Base-by-base conservation (phyloP, 2,888 invertebrate species). In the Graphium colonna region DNA sequence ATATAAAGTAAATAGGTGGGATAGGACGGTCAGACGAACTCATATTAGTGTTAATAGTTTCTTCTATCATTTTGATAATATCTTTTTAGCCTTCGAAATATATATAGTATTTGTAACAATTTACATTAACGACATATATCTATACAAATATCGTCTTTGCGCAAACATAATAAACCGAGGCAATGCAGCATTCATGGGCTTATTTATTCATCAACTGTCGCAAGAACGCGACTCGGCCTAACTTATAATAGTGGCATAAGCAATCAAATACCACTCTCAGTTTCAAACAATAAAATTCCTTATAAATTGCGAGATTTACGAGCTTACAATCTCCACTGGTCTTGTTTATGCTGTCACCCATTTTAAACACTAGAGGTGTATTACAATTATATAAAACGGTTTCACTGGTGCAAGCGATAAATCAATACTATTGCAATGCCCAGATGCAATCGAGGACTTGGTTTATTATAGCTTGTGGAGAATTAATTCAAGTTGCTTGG, bases 401-500 rank as follows among this genome's bases (percentile, higher is more conserved):
- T 48, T 44, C 33, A 40, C 48, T 43, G 43, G 33, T 41, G n/a
- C 36, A 10, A 12, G 7, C 33, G 12, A 55, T 55, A 55, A 51
- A 55, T 55, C 54, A 55, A 40, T 45, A 39, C 28, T 31, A 46
- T 33, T 46, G 49, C 53, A 38, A n/a, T 16, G 33, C 16, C 31
- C 28, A 45, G 54, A 55, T 55, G 50, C 38, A 55, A 55, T 55
- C 54, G 28, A 41, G 41, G 18, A 36, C 45, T 28, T 38, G 45
- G 45, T 55, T 55, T 55, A 55, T 55, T 55, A 55, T 12, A 41
- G 46, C 38, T 17, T 38, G 28, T 51, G 36, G 26, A 12, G 45
- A 50, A 55, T 55, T 55, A 55, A 55, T 55, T 55, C 54, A 42
- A 54, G 50, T 54, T 53, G 21, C 21, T 49, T 36, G 17, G 54